phyloP scores from a whole-genome alignment of 2,888 invertebrate species.

The Flabesymbios commensalis region DNA sequence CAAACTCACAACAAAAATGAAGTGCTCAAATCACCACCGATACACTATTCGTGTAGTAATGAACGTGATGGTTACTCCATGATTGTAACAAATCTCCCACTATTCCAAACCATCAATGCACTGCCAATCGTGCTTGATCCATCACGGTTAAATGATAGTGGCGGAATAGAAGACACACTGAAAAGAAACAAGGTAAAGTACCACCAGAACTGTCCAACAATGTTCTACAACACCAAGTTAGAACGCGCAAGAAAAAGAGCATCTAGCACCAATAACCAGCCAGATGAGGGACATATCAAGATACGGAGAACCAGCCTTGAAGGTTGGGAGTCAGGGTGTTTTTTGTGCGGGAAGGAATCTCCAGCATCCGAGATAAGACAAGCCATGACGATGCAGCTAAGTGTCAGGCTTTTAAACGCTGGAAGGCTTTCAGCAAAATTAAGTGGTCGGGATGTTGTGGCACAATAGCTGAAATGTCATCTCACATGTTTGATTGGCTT shows the following conservation, averaged over 20 bases:
- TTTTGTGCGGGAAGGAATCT: neutral
- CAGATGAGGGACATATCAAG: neutral
- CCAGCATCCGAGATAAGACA: neutral
- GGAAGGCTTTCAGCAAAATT: neutral
- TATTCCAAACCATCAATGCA: neutral
- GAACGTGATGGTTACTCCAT: neutral
- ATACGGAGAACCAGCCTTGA: neutral
- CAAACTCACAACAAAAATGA: too few relatives aligned
- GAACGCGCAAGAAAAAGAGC: neutral
- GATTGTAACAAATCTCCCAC: neutral
- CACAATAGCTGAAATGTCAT: too few relatives aligned
- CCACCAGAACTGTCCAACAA: conserved; percentile 13
- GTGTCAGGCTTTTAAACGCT: neutral
- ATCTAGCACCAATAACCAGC: neutral
- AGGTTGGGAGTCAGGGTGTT: neutral
- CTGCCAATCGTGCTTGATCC: conserved; percentile 26
- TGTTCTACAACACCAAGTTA: conserved; percentile 5
- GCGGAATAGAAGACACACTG: conserved; percentile 31
- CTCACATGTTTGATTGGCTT: too few relatives aligned
- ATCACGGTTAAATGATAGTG: conserved; percentile 27
- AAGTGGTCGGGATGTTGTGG: too few relatives aligned
- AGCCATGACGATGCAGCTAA: neutral
- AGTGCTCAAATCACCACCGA: too few relatives aligned
- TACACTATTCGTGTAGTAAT: too few relatives aligned
- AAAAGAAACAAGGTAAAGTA: conserved; percentile 28